Evolutionary conservation across 92 coral and sea anemone species (phyloP).

Genomic region (Micromussa lordhowensis): DNA sequence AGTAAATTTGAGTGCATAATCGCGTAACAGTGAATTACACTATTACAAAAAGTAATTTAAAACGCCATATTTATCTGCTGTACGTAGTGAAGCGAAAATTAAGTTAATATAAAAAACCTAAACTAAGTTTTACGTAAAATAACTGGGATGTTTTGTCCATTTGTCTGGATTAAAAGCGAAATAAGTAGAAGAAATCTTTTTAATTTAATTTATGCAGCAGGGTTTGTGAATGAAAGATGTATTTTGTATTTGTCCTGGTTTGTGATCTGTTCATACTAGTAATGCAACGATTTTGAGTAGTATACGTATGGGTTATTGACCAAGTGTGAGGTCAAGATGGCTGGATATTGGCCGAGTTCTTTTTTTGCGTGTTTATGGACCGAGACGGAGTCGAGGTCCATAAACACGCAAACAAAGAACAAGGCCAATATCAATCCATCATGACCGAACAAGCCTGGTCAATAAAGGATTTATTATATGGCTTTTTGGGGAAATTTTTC

Average conservation of each 20-base stretch:
- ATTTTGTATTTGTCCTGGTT: neutral
- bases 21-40: neutral
- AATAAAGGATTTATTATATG: too few species aligned
- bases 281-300: too few species aligned
- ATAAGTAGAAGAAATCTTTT: neutral
- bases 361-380: too few species aligned
- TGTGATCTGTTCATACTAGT: neutral
- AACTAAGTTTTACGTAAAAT: conserved; percentile 3
- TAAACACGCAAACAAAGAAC: too few species aligned
- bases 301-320: too few species aligned
- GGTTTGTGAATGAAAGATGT: conserved; percentile 6
- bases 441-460: too few species aligned
- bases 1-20: neutral
- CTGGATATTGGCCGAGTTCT: too few species aligned
- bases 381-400: too few species aligned
- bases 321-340: too few species aligned
- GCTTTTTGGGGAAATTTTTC: too few species aligned
- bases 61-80: conserved; percentile 5
- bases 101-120: neutral
- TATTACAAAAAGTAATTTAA: neutral
- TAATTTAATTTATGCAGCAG: neutral
- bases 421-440: too few species aligned
- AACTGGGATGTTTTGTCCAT: neutral
- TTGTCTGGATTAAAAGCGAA: neutral
- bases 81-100: neutral